Evolutionary conservation across 2,113 vertebrate genomes (phyloP), one percentile per base, ranked within the genome.

Genomic region (Neogale vison): DNA sequence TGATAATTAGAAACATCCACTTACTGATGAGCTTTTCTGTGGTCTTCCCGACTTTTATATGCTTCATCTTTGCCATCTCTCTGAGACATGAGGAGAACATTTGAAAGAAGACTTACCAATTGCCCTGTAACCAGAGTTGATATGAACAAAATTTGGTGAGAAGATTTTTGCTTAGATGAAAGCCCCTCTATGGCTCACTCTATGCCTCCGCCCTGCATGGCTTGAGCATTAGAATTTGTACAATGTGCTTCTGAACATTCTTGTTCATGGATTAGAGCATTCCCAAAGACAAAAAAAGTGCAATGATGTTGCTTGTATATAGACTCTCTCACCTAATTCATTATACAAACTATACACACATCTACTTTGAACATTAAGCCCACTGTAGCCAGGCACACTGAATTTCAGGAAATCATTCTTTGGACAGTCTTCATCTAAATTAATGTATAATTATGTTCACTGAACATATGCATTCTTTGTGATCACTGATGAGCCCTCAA

Each of bases 321-420:
- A 59, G 39, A 95, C 50, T 82, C 47, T 42, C 57, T 83, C 86
- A 57, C 39, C 74, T 42, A 52, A 82, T 52, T 93, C 26, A 97
- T 34, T 93, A 85, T 79, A 63, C 18, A 69, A 74, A 42, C n/a
- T 42, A 52, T 92, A 4, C 10, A 42, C 7, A 34, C 1, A 69
- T 42, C 42, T 95, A 45, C 7, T 93, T 87, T 61, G 23, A 52
- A 10, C 65, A 2, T 5, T 36, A 39, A 81, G 39, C 36, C 50
- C 86, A 26, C 50, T 52, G 20, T 87, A 89, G 36, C 21, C 29
- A 92, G 72, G 36, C 31, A 95, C 57, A 85, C 39, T 85, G 57
- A 71, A 91, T 76, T 93, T 61, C 71, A 63, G 72, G 87, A 97
- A 96, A 91, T 90, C 97, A 97, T 90, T 90, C 8, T 29, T 88